Evolutionary conservation across 2,113 vertebrate species (phyloP), one percentile per base, ranked within the genome.

Genomic region (Cynoglossus semilaevis): DNA sequence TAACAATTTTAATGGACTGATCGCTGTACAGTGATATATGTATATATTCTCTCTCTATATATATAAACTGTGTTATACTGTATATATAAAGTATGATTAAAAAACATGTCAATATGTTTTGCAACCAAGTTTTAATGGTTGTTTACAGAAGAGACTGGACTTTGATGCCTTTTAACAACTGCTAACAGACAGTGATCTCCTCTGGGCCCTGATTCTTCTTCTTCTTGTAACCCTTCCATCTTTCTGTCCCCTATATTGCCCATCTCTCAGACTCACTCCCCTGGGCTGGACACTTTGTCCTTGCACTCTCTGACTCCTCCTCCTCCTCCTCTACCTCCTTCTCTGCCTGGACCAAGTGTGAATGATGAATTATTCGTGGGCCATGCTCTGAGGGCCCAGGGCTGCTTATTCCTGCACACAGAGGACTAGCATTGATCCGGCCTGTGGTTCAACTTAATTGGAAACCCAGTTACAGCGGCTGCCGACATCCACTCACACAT

Each of bases 401-500:
- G 87, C 87, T 90, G 84, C 86, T 90, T 87, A 90, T 89, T 89
- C 87, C 85, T 84, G 78, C 83, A 84, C 86, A 85, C 86, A 87
- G 84, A 84, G 78, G 82, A 86, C 82, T 81, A 75, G 78, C 85
- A 88, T 89, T 87, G 85, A 90, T 90, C 87, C 81, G 75, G 80
- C 85, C 84, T 84, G 87, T 86, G 88, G 87, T 89, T 90, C 88
- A 88, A 82, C 86, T 88, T 89, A 89, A 90, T 91, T 89, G 88
- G 88, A 88, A 90, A 90, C 83, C 84, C 83, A 86, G 87, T 89
- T 88, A 87, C 77, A 90, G 75, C 77, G 80, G 74, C 86, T 68
- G 76, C 82, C 88, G 80, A 88, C 87, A 88, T 79, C 83, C 83
- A 69, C 55, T 8, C 47, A 85, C 71, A 73, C 78, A 72, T 71